phyloP scores from a whole-genome alignment of 2,797 vertebrate genomes.

The Trachurus trachurus region DNA sequence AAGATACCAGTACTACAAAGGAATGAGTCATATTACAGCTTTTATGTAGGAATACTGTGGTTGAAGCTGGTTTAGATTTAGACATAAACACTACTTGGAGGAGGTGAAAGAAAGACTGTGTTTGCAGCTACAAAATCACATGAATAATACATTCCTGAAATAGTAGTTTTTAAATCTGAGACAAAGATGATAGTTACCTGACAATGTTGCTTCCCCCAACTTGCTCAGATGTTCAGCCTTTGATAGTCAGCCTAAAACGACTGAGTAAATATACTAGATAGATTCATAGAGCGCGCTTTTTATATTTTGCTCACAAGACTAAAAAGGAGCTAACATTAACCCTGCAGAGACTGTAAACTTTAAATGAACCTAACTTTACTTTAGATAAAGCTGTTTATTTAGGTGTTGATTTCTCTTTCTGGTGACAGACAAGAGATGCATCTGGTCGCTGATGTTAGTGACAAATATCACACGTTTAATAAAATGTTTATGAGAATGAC shows the following conservation, averaged over 20 bases:
- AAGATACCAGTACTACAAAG: too few relatives aligned
- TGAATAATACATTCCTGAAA: background rate
- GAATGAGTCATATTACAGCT: background rate
- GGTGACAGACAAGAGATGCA: too few relatives aligned
- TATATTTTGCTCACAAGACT: too few relatives aligned
- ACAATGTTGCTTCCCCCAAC: background rate
- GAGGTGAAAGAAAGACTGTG: background rate
- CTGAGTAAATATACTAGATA: too few relatives aligned
- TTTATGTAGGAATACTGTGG: background rate
- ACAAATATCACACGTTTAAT: too few relatives aligned
- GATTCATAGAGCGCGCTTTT: background rate
- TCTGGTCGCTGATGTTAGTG: too few relatives aligned
- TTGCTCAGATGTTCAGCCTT: background rate
- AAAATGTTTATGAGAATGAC: too few relatives aligned
- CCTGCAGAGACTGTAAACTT: too few relatives aligned
- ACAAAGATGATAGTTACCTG: background rate
- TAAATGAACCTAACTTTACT: too few relatives aligned
- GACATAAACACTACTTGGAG: background rate
- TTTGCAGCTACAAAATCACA: background rate
- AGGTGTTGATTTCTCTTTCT: too few relatives aligned
- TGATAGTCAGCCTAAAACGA: background rate
- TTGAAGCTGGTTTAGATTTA: background rate
- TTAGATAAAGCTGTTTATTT: too few relatives aligned
- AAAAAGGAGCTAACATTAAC: too few relatives aligned
- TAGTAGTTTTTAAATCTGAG: background rate